These are phyloP conservation scores for Berghia stephanieae DNA, from an alignment of 1,140 invertebrate genomes.

Conservation along the genomic window DNA sequence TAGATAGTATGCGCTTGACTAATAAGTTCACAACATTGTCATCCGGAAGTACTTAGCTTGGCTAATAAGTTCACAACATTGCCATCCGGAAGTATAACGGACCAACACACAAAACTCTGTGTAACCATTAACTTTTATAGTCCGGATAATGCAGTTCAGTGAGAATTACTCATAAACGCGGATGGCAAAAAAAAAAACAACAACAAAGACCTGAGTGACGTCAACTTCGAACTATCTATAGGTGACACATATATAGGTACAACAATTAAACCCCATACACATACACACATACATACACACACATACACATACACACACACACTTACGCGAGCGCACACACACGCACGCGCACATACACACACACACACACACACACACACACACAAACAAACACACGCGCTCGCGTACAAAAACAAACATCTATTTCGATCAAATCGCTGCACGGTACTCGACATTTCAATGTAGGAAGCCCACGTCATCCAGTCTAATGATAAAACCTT, in stretches of 20 bases:
- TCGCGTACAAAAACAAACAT: too few species aligned
- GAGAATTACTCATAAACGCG: neutral
- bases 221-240: too few species aligned
- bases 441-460: too few species aligned
- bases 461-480: too few species aligned
- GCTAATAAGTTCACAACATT: too few species aligned
- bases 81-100: too few species aligned
- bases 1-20: too few species aligned
- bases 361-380: neutral
- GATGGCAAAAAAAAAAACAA: neutral
- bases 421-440: too few species aligned
- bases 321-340: slow-evolving; percentile 1
- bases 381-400: too few species aligned
- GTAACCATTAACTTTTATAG: neutral
- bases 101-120: neutral
- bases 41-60: too few species aligned
- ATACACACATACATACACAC: slow-evolving; percentile 13
- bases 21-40: too few species aligned
- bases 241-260: neutral
- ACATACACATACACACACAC: slow-evolving; percentile 4
- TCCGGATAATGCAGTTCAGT: neutral
- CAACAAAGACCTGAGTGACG: neutral
- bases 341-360: neutral
- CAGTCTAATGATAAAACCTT: too few species aligned
- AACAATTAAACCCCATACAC: neutral